Evolutionary conservation across 1,140 invertebrate genomes (phyloP), one percentile per base, ranked within the genome.

Genomic region (Cydia strobilella): DNA sequence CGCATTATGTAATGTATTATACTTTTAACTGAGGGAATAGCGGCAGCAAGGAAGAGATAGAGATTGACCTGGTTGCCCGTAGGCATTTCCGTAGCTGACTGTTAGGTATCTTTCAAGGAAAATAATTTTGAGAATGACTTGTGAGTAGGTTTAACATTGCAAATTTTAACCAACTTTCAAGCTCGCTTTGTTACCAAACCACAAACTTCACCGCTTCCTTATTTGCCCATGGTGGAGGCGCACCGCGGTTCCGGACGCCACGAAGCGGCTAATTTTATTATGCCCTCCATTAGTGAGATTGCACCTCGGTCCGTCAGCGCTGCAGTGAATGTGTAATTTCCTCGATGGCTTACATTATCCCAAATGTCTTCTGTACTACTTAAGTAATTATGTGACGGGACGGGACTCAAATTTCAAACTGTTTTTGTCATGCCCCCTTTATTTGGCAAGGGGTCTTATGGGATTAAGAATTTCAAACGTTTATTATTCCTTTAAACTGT

Each of bases 321-420:
- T 59, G 54, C 54, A 69, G 27, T 69, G 27, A 35, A 69, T 31
- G 27, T 35, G 65, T 69, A 35, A 35, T 69, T 35, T 35, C 65
- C 65, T 69, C 54, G 20, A 59, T 59, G 54, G 54, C 54, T 69
- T 35, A 69, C 27, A 69, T 69, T 69, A 35, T 35, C 25, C 18
- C n/a, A 39, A 69, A 69, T 42, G n/a, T 69, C 65, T 69, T 65
- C 63, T 65, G 27, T 65, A 31, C 31, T 35, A 69, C 65, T 69
- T 69, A 69, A 69, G 65, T 69, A 35, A 69, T 69, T 69, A 69
- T 69, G 65, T 39, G 65, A 27, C 7, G 65, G 65, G 65, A 27
- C 7, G 65, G 65, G 65, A 7, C 65, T 35, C 63, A 31, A 66
- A 66, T 69, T 69, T 69, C 65, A 69, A 69, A 69, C 35, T 69